Evolutionary conservation across 1,140 invertebrate species (phyloP).

Genomic region (Heliconius himera): DNA sequence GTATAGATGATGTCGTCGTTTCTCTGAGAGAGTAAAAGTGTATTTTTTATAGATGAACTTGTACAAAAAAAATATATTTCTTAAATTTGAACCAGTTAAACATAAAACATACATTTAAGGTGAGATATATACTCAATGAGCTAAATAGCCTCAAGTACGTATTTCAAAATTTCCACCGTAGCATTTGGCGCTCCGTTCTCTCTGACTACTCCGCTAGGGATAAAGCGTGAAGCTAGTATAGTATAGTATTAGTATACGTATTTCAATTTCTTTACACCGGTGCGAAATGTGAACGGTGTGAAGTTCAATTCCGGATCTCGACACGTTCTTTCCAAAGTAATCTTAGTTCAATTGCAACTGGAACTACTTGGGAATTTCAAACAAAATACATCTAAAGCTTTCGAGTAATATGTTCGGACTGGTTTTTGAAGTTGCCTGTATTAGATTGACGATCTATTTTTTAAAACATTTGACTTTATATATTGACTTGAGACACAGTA

Average conservation of each 20-base stretch:
- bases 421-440: background rate
- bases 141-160: background rate
- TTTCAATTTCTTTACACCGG: conserved; percentile 15
- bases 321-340: conserved; percentile 21
- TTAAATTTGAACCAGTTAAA: no score
- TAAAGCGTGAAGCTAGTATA: no score
- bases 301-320: conserved; percentile 19
- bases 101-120: background rate
- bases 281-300: conserved; percentile 15
- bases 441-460: background rate
- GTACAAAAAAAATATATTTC: background rate
- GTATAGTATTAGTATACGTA: background rate
- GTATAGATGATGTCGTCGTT: no score
- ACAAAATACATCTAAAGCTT: conserved; percentile 16
- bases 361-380: conserved; percentile 20
- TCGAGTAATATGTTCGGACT: background rate
- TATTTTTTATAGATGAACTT: no score
- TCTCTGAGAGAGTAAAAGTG: no score
- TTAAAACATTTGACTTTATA: background rate
- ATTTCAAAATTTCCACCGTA: background rate
- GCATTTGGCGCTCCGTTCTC: no score
- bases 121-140: background rate
- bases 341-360: conserved; percentile 17
- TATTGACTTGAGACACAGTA: no score
- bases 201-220: no score